Base-by-base conservation (phyloP, 37 sponge, comb jelly and placozoan genomes). In the Hormiphora californensis region DNA sequence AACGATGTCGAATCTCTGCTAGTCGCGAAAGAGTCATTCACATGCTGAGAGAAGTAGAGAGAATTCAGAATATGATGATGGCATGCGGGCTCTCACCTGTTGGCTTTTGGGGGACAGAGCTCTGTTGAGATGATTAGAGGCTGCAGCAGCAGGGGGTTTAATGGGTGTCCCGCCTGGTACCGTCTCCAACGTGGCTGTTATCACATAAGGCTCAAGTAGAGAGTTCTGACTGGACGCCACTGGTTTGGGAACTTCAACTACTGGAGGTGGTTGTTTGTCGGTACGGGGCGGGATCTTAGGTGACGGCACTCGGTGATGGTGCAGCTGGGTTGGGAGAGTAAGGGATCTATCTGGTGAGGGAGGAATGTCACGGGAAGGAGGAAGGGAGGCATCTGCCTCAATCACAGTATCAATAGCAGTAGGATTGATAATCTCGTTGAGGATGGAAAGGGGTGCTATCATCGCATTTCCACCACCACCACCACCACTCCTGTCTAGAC, bases 351-450 rank as follows among this genome's bases (percentile, higher is more conserved):
- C 67, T 19, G 67, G 8, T 15, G 67, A n/a, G 67, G 7, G 51
- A 8, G 11, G 8, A 12, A 46, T 8, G 51, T 46, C 51, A 17
- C 51, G 11, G 8, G 51, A 46, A 46, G 12, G 51, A 17, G 51
- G 51, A 46, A 17, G 51, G 8, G 51, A 46, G 51, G 51, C 8
- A 17, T 46, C 51, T 46, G 51, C 51, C 12, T 46, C 11, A 46
- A 46, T 12, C 8, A 17, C 8, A 12, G 51, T 46, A 17, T n/a
- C n/a, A n/a, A n/a, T n/a, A n/a, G n/a, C n/a, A 17, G 31, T 15
- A 28, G 67, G 67, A 39, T 65, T 65, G 9, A 65, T 65, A 4
- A 65, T 65, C 67, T 65, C 67, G 37, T 65, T 35, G 3, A 65
- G 33, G 19, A 65, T 35, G 37, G 67, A 65, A 36, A 65, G 31